Conservation (phyloP, 2,113 vertebrate genomes). For the Epinephelus cyanopodus region DNA sequence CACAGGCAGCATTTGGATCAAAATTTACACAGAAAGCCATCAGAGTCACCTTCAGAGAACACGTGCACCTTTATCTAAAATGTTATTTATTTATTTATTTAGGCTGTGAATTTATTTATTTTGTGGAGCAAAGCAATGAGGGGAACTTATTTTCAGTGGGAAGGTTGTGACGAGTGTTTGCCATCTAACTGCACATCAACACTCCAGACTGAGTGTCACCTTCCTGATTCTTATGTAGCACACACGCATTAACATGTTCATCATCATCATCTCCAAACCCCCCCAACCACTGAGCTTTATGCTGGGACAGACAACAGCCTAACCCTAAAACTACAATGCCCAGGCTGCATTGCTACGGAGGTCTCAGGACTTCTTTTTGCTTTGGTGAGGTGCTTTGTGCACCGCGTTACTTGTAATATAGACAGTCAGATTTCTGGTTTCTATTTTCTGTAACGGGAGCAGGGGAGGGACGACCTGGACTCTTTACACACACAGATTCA, state of each 20-base stretch:
- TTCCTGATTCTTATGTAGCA: slow-evolving; percentile 67
- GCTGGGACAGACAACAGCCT: slow-evolving; percentile 36
- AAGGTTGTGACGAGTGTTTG: background rate
- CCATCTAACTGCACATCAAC: background rate
- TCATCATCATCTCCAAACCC: slow-evolving; percentile 4
- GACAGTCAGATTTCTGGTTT: slow-evolving; percentile 66
- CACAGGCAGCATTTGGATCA: slow-evolving; percentile 56
- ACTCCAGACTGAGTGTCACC: slow-evolving; percentile 31
- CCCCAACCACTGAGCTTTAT: slow-evolving; percentile 16
- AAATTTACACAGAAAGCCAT: slow-evolving; percentile 65
- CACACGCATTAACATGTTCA: background rate
- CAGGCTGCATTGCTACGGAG: slow-evolving; percentile 42
- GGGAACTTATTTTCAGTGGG: background rate
- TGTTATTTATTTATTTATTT: slow-evolving; percentile 38
- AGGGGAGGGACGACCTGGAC: slow-evolving; percentile 14
- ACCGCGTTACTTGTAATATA: slow-evolving; percentile 60
- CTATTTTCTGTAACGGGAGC: slow-evolving; percentile 74
- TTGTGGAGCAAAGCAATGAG: slow-evolving; percentile 17
- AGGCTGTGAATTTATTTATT: slow-evolving; percentile 53
- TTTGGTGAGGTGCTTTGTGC: slow-evolving; percentile 37
- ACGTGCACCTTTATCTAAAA: slow-evolving; percentile 69
- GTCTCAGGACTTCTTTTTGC: slow-evolving; percentile 49
- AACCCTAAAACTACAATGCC: slow-evolving; percentile 30
- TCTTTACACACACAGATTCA: slow-evolving; percentile 23
- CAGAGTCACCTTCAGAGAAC: slow-evolving; percentile 40